Evolutionary conservation across 2,888 invertebrate species (phyloP), one percentile per base, ranked within the genome.

Genomic region (Homarus gammarus): DNA sequence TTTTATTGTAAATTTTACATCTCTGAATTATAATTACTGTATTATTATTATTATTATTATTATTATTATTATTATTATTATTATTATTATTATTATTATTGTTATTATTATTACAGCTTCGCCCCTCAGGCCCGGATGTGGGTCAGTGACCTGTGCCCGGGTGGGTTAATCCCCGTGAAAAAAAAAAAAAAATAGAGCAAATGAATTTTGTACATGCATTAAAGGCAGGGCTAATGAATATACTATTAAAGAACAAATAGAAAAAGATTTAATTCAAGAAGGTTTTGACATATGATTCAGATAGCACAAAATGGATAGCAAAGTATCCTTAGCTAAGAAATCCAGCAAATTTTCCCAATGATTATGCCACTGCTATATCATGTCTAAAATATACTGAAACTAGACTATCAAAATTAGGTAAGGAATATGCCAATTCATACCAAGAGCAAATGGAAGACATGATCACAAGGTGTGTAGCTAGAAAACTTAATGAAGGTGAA

Each of bases 281-380:
- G 31, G 86, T 68, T 12, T 61, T 86, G 18, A 0, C 6, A n/a
- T 78, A 78, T 78, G 79, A 77, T 27, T 0, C 27, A 40, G 18
- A 78, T 1, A 22, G 38, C 1, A 56, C 27, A 27, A 33, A 31
- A 15, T 78, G 77, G 49, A 78, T 49, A 15, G 51, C 44, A 1
- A 61, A 2, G 2, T 86, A 78, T 36, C 86, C 86, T n/a, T 86
- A 86, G 70, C 18, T 78, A 6, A 86, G 78, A 51, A n/a, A 77
- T 44, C 78, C 78, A 10, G 10, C 68, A 1, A 8, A 31, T 6
- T 27, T n/a, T n/a, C n/a, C n/a, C n/a, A n/a, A n/a, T n/a, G n/a
- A n/a, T n/a, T n/a, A n/a, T n/a, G n/a, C n/a, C 78, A 31, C 86
- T 36, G 77, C 64, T 5, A 27, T 44, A 31, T 68, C 64, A 18